Evolutionary conservation across 2,797 vertebrate genomes (phyloP).

Genomic region (Diplodus puntazzo): DNA sequence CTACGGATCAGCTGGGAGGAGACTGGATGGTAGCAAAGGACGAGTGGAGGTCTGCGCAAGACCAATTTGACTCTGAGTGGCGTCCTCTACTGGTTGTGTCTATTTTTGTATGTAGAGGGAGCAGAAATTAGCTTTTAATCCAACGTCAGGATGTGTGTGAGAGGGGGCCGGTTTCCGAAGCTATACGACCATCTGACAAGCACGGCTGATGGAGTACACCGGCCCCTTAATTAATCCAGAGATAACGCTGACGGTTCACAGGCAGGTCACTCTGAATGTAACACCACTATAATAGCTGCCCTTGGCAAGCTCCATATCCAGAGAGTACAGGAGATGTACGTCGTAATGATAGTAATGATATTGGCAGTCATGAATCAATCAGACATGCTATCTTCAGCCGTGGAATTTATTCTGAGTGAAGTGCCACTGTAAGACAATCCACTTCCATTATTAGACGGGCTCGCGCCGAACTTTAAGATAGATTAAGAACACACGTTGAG

Average conservation of each 20-base stretch:
- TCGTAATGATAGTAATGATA: conserved; percentile 61
- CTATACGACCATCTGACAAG: background rate
- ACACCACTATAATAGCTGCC: conserved; percentile 60
- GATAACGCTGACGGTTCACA: conserved; percentile 72
- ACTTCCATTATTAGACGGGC: conserved; percentile 50
- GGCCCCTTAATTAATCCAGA: conserved; percentile 66
- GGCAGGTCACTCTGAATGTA: conserved; percentile 65
- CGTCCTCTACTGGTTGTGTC: too few relatives aligned
- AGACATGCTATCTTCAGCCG: conserved; percentile 60
- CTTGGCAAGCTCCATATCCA: conserved; percentile 66
- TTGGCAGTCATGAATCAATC: conserved; percentile 71
- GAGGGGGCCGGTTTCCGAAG: background rate
- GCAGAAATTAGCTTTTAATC: background rate
- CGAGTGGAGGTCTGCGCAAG: too few relatives aligned
- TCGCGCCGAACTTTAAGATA: conserved; percentile 42
- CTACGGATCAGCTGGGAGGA: too few relatives aligned
- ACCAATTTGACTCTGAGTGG: too few relatives aligned
- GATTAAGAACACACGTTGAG: conserved; percentile 43
- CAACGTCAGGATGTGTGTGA: background rate
- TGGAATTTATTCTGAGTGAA: conserved; percentile 41
- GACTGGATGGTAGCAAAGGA: too few relatives aligned
- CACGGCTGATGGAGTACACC: conserved; percentile 10
- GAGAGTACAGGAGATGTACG: conserved; percentile 52
- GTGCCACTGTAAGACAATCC: conserved; percentile 48
- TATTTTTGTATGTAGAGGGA: too few relatives aligned